Evolutionary conservation across 2,113 vertebrate species (phyloP), one percentile per base, ranked within the genome.

Genomic region (Passer domesticus): DNA sequence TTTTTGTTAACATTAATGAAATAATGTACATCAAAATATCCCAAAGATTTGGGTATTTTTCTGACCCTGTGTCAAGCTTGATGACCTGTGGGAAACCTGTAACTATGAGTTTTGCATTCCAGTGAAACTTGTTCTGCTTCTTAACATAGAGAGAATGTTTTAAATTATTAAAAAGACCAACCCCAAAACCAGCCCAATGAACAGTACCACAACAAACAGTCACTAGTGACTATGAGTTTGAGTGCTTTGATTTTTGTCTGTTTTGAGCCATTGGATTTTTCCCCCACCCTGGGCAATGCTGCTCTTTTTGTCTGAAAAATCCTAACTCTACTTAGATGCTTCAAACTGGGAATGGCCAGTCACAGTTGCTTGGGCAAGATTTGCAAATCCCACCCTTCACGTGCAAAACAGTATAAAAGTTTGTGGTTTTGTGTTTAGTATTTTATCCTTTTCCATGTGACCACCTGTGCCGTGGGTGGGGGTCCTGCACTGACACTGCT

Each of bases 281-380:
- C 13, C 1, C 4, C 13, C 35, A 37, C 35, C 4, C 55, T 39
- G 60, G 22, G 18, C 49, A 46, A 10, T 49, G 37, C 28, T 92
- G 28, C 6, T 80, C 9, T 7, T 87, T 90, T 87, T 72, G 41
- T 62, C 53, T 89, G 66, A 88, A 91, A 95, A 90, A 58, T 39
- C 37, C 3, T 17, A 0, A 64, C 37, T 80, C n/a, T 13, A 0
- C 15, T 41, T 84, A 58, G 9, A 10, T 6, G 6, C 56, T 83
- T 22, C 44, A 87, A 20, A 47, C 21, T 47, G 84, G 60, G 35
- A 76, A 31, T 59, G 37, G 22, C 41, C 31, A 56, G 39, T 74
- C 52, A 23, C 6, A 64, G 31, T 66, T 66, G 43, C 55, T 92
- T 58, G 83, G 35, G 17, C 59, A 70, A 80, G 63, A 83, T 80